phyloP scores from a whole-genome alignment of 35 echinoderm and acorn worm genomes.

The Heliocidaris tuberculata region DNA sequence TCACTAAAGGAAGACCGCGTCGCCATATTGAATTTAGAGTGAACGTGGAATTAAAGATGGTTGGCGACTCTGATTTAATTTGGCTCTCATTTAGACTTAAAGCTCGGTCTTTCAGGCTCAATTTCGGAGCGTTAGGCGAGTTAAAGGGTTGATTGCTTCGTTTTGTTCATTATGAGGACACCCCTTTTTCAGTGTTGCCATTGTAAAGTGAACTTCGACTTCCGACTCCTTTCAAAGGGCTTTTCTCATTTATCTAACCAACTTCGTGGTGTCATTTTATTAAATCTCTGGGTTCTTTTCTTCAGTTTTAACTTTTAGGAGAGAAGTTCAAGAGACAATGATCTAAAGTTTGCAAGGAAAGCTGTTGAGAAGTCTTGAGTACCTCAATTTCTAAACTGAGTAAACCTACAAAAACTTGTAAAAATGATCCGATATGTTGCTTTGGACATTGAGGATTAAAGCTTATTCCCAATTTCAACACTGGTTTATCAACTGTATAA shows the following conservation, averaged over 20 bases:
- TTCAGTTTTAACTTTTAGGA: no score
- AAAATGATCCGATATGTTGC: no score
- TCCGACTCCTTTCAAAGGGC: neutral
- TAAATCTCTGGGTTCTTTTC: neutral
- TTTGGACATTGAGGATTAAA: no score
- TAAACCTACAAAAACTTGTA: no score
- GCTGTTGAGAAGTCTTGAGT: no score
- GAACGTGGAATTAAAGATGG: neutral
- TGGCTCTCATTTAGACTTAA: neutral
- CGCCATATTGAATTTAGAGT: neutral
- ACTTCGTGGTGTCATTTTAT: neutral
- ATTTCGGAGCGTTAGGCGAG: neutral
- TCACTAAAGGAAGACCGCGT: neutral
- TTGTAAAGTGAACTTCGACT: neutral
- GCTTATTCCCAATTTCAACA: no score
- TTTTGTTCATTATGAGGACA: neutral
- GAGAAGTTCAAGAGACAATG: no score
- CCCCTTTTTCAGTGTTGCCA: neutral
- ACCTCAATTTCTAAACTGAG: no score
- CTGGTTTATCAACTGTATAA: no score
- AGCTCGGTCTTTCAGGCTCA: conserved; percentile 7
- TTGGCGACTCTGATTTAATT: neutral
- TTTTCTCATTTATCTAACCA: neutral
- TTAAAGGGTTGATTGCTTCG: neutral
- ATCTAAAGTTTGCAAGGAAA: no score